Evolutionary conservation across 2,888 invertebrate genomes (phyloP).

Genomic region (Erebia epiphron): DNA sequence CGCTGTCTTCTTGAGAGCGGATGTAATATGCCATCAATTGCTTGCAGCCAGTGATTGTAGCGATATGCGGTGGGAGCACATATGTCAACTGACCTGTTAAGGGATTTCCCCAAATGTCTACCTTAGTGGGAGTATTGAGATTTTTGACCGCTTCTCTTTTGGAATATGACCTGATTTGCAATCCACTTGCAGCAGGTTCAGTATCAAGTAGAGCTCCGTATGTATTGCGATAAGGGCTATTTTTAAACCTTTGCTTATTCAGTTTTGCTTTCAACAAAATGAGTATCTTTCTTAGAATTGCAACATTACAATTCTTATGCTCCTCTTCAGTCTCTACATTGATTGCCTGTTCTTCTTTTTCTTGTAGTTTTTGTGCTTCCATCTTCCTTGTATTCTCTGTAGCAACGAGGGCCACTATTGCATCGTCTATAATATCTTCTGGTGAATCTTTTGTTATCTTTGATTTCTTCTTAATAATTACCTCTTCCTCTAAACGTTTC

Average conservation of each 20-base stretch:
- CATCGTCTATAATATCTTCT: slow-evolving; percentile 60
- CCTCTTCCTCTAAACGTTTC: slow-evolving; percentile 57
- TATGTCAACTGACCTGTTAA: slow-evolving; percentile 44
- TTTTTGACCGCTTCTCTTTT: slow-evolving; percentile 46
- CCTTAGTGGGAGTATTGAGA: slow-evolving; percentile 41
- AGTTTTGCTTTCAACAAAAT: slow-evolving; percentile 58
- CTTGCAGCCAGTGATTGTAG: slow-evolving; percentile 64
- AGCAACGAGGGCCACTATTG: slow-evolving; percentile 54
- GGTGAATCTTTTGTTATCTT: slow-evolving; percentile 52
- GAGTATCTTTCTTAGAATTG: slow-evolving; percentile 56
- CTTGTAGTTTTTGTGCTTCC: slow-evolving; percentile 37
- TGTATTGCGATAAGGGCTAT: slow-evolving; percentile 46
- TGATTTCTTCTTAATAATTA: slow-evolving; percentile 48
- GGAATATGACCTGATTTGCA: slow-evolving; percentile 63
- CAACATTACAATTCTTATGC: slow-evolving; percentile 45
- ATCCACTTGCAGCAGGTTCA: slow-evolving; percentile 41
- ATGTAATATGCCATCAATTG: slow-evolving; percentile 53
- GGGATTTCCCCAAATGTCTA: slow-evolving; percentile 62
- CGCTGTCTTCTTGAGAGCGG: slow-evolving; percentile 35
- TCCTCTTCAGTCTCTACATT: not conserved
- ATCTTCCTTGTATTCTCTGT: slow-evolving; percentile 52
- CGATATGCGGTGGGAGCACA: slow-evolving; percentile 65
- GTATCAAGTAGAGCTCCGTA: slow-evolving; percentile 50
- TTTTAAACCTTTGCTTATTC: slow-evolving; percentile 48
- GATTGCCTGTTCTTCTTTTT: slow-evolving; percentile 22